These are phyloP conservation scores for Galerucella pusilla DNA, from an alignment of 2,888 invertebrate species.

Conservation along the genomic window DNA sequence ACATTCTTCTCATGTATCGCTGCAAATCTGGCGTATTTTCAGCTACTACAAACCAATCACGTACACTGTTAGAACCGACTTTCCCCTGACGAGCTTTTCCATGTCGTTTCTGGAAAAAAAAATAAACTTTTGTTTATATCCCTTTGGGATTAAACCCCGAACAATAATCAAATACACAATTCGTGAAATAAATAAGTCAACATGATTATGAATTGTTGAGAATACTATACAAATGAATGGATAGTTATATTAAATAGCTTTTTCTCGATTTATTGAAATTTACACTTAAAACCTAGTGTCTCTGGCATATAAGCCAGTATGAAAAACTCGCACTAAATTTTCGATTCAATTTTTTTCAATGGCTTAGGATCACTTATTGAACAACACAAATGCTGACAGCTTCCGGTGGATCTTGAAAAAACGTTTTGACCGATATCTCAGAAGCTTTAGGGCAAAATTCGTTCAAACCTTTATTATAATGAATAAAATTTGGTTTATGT, in stretches of 20 bases:
- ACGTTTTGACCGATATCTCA: too few species aligned
- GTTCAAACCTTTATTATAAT: too few species aligned
- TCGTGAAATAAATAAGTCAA: background rate
- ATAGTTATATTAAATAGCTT: background rate
- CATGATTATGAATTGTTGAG: background rate
- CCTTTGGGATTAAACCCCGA: background rate
- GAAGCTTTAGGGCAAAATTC: too few species aligned
- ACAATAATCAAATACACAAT: background rate
- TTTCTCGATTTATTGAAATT: background rate
- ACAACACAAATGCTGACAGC: too few species aligned
- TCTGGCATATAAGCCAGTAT: too few species aligned
- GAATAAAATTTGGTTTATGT: too few species aligned
- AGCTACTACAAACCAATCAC: constrained; percentile 9
- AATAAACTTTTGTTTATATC: background rate
- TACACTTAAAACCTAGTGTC: background rate
- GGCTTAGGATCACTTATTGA: too few species aligned
- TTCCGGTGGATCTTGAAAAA: too few species aligned
- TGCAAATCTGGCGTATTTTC: constrained; percentile 10
- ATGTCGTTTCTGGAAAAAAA: background rate
- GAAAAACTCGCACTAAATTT: too few species aligned
- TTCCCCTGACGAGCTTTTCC: constrained; percentile 6
- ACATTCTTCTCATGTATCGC: constrained; percentile 1
- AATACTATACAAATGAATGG: background rate
- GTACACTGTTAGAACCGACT: background rate
- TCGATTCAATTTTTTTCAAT: too few species aligned